Base-by-base conservation (phyloP, 2,797 vertebrate species). In the Hoplostethus atlanticus region DNA sequence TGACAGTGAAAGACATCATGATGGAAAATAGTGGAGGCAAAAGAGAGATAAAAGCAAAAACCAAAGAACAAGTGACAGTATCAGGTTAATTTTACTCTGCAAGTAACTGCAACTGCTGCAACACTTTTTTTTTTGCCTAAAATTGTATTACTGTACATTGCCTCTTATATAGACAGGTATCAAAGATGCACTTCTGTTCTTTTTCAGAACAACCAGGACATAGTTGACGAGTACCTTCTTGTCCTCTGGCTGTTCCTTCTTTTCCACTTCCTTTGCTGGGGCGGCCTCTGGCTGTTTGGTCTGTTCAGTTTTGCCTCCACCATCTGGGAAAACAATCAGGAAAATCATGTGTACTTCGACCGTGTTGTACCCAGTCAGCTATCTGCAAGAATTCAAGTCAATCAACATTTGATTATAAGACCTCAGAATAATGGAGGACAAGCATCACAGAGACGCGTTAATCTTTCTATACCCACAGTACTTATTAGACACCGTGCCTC, bases 131-230 rank as follows among this genome's bases (percentile, higher is more conserved):
- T 13, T 55, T 56, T 47, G 36, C 16, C 31, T 56, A 6, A 56
- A 40, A 36, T 9, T 66, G 38, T 4, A 54, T 15, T 72, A 77
- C 58, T 46, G 21, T 50, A 50, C 59, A 50, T 38, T 71, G 77
- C 77, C 48, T 78, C 87, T 89, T 84, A 88, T 77, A 80, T 84
- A 89, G 70, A 86, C 78, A 75, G 89, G 75, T 73, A 90, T 88
- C 85, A 91, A 76, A 89, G 87, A 91, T 36, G 84, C 76, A 89
- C 84, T 91, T 86, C 88, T 89, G 80, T 77, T 72, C 80, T 84
- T 90, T 87, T 83, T 89, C 71, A 65, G 53, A 87, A 64, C 61
- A 77, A 70, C 15, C 80, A 73, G 79, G 75, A 64, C 52, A 73
- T 57, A 77, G 74, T 52, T 65, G 73, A 12, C 31, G 65, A 79